Base-by-base conservation (phyloP, 2,888 invertebrate species). In the Ornithoptera priamus region DNA sequence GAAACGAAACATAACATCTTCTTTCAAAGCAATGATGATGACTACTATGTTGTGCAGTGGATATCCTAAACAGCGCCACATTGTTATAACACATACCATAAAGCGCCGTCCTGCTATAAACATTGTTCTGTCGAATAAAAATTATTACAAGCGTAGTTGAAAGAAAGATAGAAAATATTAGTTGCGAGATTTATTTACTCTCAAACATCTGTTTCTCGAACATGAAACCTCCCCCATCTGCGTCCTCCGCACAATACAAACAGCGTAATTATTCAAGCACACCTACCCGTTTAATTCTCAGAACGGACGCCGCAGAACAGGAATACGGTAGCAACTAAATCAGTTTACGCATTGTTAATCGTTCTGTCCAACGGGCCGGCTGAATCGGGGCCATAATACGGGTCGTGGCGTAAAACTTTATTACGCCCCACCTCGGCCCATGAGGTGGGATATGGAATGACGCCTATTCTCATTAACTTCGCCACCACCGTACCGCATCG, bases 391-490 rank as follows among this genome's bases (percentile, higher is more conserved):
- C 79, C 78, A 81, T 85, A 87, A 86, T 87, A 85, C 86, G 85
- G 86, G 85, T 85, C 82, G 81, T 83, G 81, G 84, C 85, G 84
- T 86, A 86, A 88, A 88, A 88, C 86, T 88, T 88, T 88, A 89
- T 89, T 87, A 86, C 83, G 83, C 80, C 82, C 79, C 81, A 84
- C 81, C 82, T 83, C 83, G 81, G 80, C 76, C 83, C 83, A 80
- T 80, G 80, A 81, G 80, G 78, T 82, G 84, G 84, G 85, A 84
- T 84, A 80, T 85, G 83, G 83, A 87, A 87, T 85, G 85, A 85
- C 85, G 83, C 82, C 82, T 85, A 84, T 88, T 87, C 84, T 88
- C 89, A 89, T 90, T 89, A 88, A 87, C 88, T 88, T 84, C 84
- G 82, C 81, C 84, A 71, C 74, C 72, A 67, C 80, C 79, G 78